Conservation (phyloP, 2,888 invertebrate species). For the Chalcosyrphus nemorum region DNA sequence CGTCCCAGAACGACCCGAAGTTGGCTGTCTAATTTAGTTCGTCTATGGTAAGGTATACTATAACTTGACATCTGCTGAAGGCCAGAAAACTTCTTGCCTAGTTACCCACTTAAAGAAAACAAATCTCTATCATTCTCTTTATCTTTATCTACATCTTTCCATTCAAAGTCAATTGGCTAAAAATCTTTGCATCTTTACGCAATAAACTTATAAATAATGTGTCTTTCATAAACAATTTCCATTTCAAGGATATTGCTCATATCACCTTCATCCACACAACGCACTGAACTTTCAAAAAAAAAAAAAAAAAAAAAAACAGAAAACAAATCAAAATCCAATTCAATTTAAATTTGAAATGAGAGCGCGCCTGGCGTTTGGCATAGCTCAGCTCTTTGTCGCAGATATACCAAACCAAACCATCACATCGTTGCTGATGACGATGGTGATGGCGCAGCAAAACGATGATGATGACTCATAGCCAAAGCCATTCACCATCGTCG, state of each 20-base stretch:
- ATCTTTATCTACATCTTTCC: neutral
- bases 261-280: conserved; percentile 32
- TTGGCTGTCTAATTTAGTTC: too few relatives aligned
- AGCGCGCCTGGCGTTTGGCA: conserved; percentile 50
- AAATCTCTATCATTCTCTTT: neutral
- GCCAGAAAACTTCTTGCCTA: too few relatives aligned
- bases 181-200: neutral
- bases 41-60: too few relatives aligned
- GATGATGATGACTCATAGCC: conserved; percentile 59
- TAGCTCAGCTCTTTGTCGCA: conserved; percentile 6
- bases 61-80: too few relatives aligned
- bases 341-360: conserved; percentile 40
- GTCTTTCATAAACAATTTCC: conserved; percentile 14
- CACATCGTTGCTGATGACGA: conserved; percentile 32
- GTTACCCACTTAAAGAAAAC: too few relatives aligned
- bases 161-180: conserved; percentile 2
- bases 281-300: conserved; percentile 39
- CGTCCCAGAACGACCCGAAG: too few relatives aligned
- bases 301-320: conserved; percentile 57
- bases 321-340: conserved; percentile 51
- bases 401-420: conserved; percentile 26
- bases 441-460: conserved; percentile 59
- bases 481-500: conserved; percentile 52
- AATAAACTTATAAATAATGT: neutral
- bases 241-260: conserved; percentile 46